Conservation (phyloP, 2,797 vertebrate genomes). For the Petrocephalus schoutedeni region DNA sequence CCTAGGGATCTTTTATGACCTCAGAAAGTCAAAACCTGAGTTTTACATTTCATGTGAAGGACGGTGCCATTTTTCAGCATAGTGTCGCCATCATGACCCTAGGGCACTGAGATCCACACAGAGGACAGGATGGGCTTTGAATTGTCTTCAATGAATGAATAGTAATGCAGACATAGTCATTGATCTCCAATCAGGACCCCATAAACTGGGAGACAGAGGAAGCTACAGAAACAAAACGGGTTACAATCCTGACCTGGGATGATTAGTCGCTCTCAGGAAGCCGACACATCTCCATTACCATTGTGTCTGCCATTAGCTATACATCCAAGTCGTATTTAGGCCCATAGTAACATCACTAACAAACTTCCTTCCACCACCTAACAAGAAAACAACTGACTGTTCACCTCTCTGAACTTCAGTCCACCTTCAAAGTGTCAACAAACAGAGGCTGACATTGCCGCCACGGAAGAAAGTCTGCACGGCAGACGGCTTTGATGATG, state of each 20-base stretch:
- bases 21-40: background rate
- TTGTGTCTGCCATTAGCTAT: background rate
- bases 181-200: background rate
- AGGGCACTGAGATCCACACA: background rate
- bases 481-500: background rate
- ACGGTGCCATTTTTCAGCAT: background rate
- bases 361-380: background rate
- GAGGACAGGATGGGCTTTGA: background rate
- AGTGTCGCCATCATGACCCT: background rate
- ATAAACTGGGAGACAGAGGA: background rate
- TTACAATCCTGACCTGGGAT: background rate
- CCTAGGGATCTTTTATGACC: background rate
- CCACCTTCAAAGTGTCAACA: background rate
- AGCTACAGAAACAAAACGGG: background rate
- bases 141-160: background rate
- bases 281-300: background rate
- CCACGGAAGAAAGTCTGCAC: background rate
- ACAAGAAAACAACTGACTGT: background rate
- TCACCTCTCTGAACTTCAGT: background rate
- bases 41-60: background rate
- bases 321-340: background rate
- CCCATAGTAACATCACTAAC: background rate
- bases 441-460: background rate
- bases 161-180: background rate
- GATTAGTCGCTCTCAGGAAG: background rate